These are phyloP conservation scores for Coenonympha glycerion DNA, from an alignment of 2,888 invertebrate species.

Conservation along the genomic window DNA sequence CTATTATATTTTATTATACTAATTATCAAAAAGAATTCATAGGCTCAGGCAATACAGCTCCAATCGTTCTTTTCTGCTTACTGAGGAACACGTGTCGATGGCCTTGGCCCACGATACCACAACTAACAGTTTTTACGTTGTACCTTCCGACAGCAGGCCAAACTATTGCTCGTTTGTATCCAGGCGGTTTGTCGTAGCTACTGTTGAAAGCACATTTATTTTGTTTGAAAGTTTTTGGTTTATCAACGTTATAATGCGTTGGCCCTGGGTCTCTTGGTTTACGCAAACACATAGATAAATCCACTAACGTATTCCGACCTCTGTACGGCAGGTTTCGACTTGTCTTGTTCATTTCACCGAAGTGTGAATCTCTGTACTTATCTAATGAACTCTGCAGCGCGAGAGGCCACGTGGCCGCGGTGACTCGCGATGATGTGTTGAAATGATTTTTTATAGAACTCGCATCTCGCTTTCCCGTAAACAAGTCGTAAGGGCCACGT, in stretches of 20 bases:
- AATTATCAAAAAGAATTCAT: conserved; percentile 39
- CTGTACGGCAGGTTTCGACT: conserved; percentile 49
- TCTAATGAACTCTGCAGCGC: conserved; percentile 49
- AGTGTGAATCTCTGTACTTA: conserved; percentile 47
- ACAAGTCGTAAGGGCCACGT: conserved; percentile 62
- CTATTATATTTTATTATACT: neutral
- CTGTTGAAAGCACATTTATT: conserved; percentile 54
- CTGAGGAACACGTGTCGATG: conserved; percentile 57
- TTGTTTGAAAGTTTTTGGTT: conserved; percentile 40
- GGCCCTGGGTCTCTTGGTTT: conserved; percentile 73
- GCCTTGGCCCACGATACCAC: conserved; percentile 49
- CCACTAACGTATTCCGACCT: conserved; percentile 63
- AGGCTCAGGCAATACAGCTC: conserved; percentile 46
- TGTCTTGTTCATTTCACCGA: conserved; percentile 62
- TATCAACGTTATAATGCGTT: conserved; percentile 50
- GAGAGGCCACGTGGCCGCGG: conserved; percentile 57
- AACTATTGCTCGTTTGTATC: conserved; percentile 49
- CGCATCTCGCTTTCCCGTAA: conserved; percentile 68
- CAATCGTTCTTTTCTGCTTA: conserved; percentile 53
- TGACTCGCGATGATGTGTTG: conserved; percentile 41
- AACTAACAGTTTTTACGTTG: conserved; percentile 30
- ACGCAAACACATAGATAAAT: conserved; percentile 65
- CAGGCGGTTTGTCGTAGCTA: conserved; percentile 54
- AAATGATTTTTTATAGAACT: conserved; percentile 74
- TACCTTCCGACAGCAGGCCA: conserved; percentile 68